Evolutionary conservation across 2,113 vertebrate species (phyloP), one percentile per base, ranked within the genome.

Genomic region (Fregata magnificens): DNA sequence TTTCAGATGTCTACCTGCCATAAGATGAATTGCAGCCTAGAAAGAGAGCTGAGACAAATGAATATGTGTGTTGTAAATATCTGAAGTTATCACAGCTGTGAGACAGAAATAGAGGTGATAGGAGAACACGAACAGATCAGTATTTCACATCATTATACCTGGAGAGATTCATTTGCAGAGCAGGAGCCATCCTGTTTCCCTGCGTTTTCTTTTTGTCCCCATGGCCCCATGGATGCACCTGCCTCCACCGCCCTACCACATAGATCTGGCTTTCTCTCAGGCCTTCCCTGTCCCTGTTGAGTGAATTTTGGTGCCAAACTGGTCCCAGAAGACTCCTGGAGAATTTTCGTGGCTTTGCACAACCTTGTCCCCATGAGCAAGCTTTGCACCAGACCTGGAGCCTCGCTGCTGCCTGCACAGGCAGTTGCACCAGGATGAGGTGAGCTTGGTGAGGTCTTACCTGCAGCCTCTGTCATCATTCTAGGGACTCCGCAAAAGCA

Each of bases 201-300:
- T 7, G 25, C 0, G 0, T 6, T 72, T 62, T 58, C 66, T 34
- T 7, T 32, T 20, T 32, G 34, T 6, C 55, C 47, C 32, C 0
- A 0, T 38, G 62, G 40, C 28, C 31, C 7, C 10, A 6, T 2
- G 50, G 76, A 29, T 29, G 22, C 12, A 11, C 38, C 21, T 58
- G 47, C 13, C 36, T 21, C 53, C 82, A 19, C 34, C 4, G 2
- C 36, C 28, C 20, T 53, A 16, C 32, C 10, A 3, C 34, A 12
- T 1, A 17, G 40, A 3, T 25, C 6, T 19, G 29, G 1, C 13
- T 52, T 74, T 32, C 55, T 50, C 40, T 36, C 11, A 29, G 21
- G n/a, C 14, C 47, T 82, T 65, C 16, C 24, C 24, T 18, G 19
- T n/a, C 28, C 32, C n/a, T 28, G 25, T 17, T 34, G 25, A 72